Conservation (phyloP, 1,140 invertebrate species). For the Catajapyx aquilonaris region DNA sequence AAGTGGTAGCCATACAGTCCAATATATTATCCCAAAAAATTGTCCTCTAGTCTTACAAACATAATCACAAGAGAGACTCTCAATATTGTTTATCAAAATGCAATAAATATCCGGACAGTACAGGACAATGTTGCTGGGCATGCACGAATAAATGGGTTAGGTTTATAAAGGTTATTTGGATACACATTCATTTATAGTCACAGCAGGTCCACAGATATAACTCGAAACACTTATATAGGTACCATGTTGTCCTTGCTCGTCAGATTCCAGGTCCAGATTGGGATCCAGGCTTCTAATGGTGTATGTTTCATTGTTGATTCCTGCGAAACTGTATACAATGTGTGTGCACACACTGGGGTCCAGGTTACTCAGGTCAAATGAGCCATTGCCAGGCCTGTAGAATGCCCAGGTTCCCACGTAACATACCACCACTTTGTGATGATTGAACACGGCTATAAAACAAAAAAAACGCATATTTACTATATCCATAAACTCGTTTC, state of each 20-base stretch:
- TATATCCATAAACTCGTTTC: no score
- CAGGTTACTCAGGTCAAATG: constrained; percentile 42
- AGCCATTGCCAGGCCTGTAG: constrained; percentile 38
- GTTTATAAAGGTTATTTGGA: no score
- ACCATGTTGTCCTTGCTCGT: background rate
- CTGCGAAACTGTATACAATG: constrained; percentile 69
- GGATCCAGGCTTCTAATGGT: constrained; percentile 45
- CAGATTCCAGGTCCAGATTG: constrained; percentile 33
- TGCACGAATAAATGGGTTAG: no score
- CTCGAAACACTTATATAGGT: background rate
- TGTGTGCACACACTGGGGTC: constrained; percentile 66
- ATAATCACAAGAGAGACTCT: no score
- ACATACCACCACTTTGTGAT: constrained; percentile 47
- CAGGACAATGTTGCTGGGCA: no score
- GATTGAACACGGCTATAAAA: constrained; percentile 12
- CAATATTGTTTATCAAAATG: no score
- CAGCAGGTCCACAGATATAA: background rate
- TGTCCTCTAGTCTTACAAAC: no score
- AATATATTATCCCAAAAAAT: constrained; percentile 4
- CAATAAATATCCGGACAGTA: no score
- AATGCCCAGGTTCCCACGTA: constrained; percentile 57
- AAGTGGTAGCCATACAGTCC: background rate
- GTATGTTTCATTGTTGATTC: constrained; percentile 37
- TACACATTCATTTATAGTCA: constrained; percentile 7
- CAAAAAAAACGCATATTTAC: no score